Base-by-base conservation (phyloP, 2,888 invertebrate species). In the Papilio elwesi region DNA sequence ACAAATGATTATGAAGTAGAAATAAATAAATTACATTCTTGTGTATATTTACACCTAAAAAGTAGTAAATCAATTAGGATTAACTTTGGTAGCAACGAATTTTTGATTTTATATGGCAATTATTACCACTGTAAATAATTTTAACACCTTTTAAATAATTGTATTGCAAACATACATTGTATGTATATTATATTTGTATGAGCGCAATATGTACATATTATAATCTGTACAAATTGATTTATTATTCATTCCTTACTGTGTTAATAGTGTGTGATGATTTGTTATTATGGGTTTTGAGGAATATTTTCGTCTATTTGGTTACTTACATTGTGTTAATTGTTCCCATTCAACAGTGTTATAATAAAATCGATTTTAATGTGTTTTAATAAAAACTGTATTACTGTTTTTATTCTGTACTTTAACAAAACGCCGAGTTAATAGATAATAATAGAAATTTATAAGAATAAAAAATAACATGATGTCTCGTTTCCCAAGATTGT, bases 241-340 rank as follows among this genome's bases (percentile, higher is more conserved):
- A 47, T 49, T 57, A n/a, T 59, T 68, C 57, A 68, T 68, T 68
- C 57, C 68, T 49, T 68, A 68, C 15, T 16, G 7, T 55, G 47
- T 47, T 53, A 55, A 26, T 38, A 36, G 8, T 36, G 15, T 53
- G 36, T 36, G 2, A 65, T 51, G 0, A 57, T 49, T 49, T 49
- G 26, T 43, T 48, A 16, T 48, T 8, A 59, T 59, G 13, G 6
- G 2, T 59, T 13, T 57, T 26, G 55, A 57, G 12, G n/a, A 59
- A 12, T 38, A 36, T 59, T 43, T 9, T 43, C 9, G 4, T 9
- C 9, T 43, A 43, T 43, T 43, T 43, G 7, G 9, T 43, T 43
- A 43, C 9, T 43, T 43, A 43, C 43, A 43, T 5, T 43, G 9
- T 43, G 43, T 43, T 6, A 9, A 43, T 9, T 26, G 13, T 59